phyloP scores from a whole-genome alignment of 1,140 invertebrate genomes.

The Hesperophylax magnus region DNA sequence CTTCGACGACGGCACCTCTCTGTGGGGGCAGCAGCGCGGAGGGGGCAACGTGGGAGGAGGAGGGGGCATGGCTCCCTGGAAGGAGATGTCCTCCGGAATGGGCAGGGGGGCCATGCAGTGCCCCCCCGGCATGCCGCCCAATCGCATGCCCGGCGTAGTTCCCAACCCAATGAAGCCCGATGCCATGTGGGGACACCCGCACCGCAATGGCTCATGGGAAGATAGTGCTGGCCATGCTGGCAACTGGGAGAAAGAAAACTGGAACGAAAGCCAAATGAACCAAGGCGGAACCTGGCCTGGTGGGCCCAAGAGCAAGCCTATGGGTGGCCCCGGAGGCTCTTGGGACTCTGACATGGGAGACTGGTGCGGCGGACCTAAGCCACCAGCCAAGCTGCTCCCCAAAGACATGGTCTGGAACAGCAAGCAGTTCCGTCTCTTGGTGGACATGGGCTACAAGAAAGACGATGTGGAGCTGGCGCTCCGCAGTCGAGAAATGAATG shows the following conservation, averaged over 20 bases:
- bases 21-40: constrained; percentile 85
- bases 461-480: constrained; percentile 93
- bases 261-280: constrained; percentile 70
- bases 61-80: constrained; percentile 63
- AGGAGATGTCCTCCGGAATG: constrained; percentile 59
- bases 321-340: constrained; percentile 63
- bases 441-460: constrained; percentile 95
- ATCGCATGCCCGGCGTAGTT: constrained; percentile 60
- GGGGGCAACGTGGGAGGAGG: constrained; percentile 81
- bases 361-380: constrained; percentile 75
- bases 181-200: constrained; percentile 69
- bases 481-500: constrained; percentile 88
- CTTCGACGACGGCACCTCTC: constrained; percentile 93
- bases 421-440: constrained; percentile 86
- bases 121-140: constrained; percentile 63
- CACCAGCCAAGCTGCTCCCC: constrained; percentile 72
- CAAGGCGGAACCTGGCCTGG: constrained; percentile 63
- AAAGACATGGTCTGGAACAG: constrained; percentile 87
- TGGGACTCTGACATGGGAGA: constrained; percentile 75
- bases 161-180: constrained; percentile 71
- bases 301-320: constrained; percentile 66
- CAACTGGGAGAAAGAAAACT: constrained; percentile 80
- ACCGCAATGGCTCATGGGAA: constrained; percentile 68
- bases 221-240: constrained; percentile 73
- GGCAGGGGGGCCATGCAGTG: constrained; percentile 61